A percentile compares a stretch with the other conserved stretches of the same genome.
Evolutionary conservation across 1,140 invertebrate species (phyloP).

Genomic region (Danaus plexippus): DNA sequence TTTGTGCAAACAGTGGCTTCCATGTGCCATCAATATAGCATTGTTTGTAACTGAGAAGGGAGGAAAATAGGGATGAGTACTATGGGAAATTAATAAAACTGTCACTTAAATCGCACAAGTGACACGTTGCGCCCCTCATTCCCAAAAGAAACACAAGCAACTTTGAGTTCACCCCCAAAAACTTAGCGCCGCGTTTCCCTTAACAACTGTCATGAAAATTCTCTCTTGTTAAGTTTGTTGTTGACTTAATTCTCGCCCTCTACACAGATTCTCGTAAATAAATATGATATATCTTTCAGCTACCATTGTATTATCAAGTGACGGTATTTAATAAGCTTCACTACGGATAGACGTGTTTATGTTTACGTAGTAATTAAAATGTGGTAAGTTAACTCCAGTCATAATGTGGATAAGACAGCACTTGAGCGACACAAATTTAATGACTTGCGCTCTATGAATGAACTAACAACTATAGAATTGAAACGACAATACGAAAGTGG

Average conservation of each 20-base stretch:
- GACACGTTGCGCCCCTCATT: slow-evolving; percentile 52
- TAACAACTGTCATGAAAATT: slow-evolving; percentile 3
- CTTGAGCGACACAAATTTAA: slow-evolving; percentile 29
- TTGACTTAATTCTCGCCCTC: slow-evolving; percentile 63
- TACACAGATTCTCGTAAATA: slow-evolving; percentile 55
- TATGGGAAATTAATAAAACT: slow-evolving; percentile 83
- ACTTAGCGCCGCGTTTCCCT: not conserved
- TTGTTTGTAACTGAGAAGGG: slow-evolving; percentile 52
- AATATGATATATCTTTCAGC: slow-evolving; percentile 48
- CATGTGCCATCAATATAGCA: slow-evolving; percentile 54
- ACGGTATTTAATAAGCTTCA: slow-evolving; percentile 24
- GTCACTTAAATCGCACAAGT: slow-evolving; percentile 76
- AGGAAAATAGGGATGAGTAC: slow-evolving; percentile 65
- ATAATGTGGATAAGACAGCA: slow-evolving; percentile 31
- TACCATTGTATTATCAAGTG: slow-evolving; percentile 27
- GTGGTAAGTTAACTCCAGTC: slow-evolving; percentile 20
- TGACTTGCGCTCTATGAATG: slow-evolving; percentile 49
- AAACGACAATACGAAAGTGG: slow-evolving; percentile 63
- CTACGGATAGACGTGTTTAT: not conserved
- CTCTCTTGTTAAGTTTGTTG: slow-evolving; percentile 57
- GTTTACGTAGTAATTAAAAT: slow-evolving; percentile 15
- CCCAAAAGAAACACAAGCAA: slow-evolving; percentile 9
- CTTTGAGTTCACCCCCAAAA: slow-evolving; percentile 2
- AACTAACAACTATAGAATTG: slow-evolving; percentile 65
- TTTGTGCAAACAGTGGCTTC: slow-evolving; percentile 34